These are phyloP conservation scores for Urophycis tenuis DNA, from an alignment of 2,797 vertebrate genomes.

Conservation along the genomic window DNA sequence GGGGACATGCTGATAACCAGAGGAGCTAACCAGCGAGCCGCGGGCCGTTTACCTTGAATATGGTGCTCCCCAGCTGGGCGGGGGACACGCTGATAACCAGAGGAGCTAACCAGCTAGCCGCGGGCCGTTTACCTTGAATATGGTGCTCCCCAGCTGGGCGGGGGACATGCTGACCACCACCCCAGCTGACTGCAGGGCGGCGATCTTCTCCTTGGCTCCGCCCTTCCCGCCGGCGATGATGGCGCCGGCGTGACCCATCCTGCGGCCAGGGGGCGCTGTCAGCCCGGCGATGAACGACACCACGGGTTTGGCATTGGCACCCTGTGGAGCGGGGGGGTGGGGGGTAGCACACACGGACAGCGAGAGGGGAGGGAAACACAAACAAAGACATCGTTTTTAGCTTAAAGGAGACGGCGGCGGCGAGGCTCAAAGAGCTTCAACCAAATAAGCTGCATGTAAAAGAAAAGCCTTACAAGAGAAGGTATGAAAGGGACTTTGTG, in stretches of 20 bases:
- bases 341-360: not conserved
- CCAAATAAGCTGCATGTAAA: no score
- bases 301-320: slow-evolving; percentile 87
- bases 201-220: slow-evolving; percentile 97
- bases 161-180: slow-evolving; percentile 96
- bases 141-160: slow-evolving; percentile 92
- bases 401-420: no score
- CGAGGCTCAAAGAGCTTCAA: no score
- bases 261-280: slow-evolving; percentile 90
- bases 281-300: slow-evolving; percentile 98
- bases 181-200: slow-evolving; percentile 91
- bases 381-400: slow-evolving; percentile 15
- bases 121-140: slow-evolving; percentile 84
- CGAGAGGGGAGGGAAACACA: not conserved
- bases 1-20: no score
- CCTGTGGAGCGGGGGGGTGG: slow-evolving; percentile 62
- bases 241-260: slow-evolving; percentile 96
- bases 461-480: no score
- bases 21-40: no score
- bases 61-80: no score
- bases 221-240: slow-evolving; percentile 98
- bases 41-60: no score
- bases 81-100: no score
- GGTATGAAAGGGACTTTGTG: no score
- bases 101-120: not conserved